phyloP scores from a whole-genome alignment of 2,888 invertebrate genomes.

The Amphipyra tragopoginis region DNA sequence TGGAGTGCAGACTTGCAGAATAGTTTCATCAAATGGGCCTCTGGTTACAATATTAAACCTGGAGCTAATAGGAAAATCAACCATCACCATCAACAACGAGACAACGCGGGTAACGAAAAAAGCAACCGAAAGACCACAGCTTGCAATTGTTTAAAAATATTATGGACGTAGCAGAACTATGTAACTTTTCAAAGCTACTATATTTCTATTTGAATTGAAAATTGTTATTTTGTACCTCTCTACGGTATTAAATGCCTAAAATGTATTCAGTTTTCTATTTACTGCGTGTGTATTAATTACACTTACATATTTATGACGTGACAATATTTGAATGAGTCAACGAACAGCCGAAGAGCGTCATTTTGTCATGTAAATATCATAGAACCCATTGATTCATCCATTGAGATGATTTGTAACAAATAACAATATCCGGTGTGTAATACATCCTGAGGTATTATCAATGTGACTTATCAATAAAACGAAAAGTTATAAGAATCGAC shows the following conservation, averaged over 20 bases:
- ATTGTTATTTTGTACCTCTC: too few relatives aligned
- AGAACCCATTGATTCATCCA: slow-evolving; percentile 65
- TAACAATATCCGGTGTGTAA: slow-evolving; percentile 63
- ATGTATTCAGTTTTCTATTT: neutral
- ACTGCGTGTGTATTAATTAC: slow-evolving; percentile 12
- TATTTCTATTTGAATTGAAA: too few relatives aligned
- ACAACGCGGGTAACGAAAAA: too few relatives aligned
- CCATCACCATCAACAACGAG: too few relatives aligned
- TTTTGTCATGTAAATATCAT: slow-evolving; percentile 61
- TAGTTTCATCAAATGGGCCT: too few relatives aligned
- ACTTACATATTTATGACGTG: slow-evolving; percentile 29
- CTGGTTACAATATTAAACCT: too few relatives aligned
- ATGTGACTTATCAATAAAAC: slow-evolving; percentile 23
- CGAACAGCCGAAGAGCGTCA: slow-evolving; percentile 45
- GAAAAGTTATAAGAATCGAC: slow-evolving; percentile 2
- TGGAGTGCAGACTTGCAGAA: too few relatives aligned
- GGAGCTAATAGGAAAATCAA: neutral
- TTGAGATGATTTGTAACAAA: slow-evolving; percentile 51
- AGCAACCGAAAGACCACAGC: neutral
- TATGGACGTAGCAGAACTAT: too few relatives aligned
- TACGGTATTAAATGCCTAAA: neutral
- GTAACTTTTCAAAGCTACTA: neutral
- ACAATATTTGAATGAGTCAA: slow-evolving; percentile 56
- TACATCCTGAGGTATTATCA: slow-evolving; percentile 22
- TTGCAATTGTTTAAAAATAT: too few relatives aligned